Base-by-base conservation (phyloP, 2,113 vertebrate genomes). In the Aptenodytes forsteri region DNA sequence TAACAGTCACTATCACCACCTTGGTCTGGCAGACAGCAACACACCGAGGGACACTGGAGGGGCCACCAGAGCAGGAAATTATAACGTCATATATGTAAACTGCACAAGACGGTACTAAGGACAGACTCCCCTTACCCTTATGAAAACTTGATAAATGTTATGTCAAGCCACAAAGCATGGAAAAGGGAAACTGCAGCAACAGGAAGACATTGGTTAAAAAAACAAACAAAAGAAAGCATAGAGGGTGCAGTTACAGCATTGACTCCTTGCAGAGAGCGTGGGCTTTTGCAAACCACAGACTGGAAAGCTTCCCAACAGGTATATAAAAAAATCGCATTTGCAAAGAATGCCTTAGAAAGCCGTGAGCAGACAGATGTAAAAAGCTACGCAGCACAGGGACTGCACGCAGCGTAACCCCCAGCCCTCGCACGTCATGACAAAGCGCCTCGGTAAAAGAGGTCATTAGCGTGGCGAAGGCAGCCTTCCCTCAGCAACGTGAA, bases 11-110 rank as follows among this genome's bases (percentile, higher is more conserved):
- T 12, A 2, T 10, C 16, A 9, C 10, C 16, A 14, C 10, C 22
- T 9, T 19, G 34, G 56, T 23, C 56, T 38, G 56, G 47, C 47
- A 54, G 65, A 14, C 30, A 52, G 54, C 54, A 20, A 9, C 54
- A 4, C 0, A 11, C 8, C 2, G 2, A 25, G 36, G 46, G 64
- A 26, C 16, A 4, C 32, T 4, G 25, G 44, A 19, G 71, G 12
- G 56, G 34, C 27, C 34, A 16, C 34, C 19, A 18, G 34, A 22
- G 17, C 56, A 21, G 38, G 34, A 46, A 14, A 54, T 19, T 1
- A 18, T 11, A 9, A 14, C 2, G 2, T 47, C 23, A 10, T 2
- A 2, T 6, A 6, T 5, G 11, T 4, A 9, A 62, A 27, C 22
- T 5, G 34, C 49, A 4, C 29, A 54, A 12, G 44, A 7, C 13